phyloP scores from a whole-genome alignment of 2,113 vertebrate species.

The Laticauda colubrina region DNA sequence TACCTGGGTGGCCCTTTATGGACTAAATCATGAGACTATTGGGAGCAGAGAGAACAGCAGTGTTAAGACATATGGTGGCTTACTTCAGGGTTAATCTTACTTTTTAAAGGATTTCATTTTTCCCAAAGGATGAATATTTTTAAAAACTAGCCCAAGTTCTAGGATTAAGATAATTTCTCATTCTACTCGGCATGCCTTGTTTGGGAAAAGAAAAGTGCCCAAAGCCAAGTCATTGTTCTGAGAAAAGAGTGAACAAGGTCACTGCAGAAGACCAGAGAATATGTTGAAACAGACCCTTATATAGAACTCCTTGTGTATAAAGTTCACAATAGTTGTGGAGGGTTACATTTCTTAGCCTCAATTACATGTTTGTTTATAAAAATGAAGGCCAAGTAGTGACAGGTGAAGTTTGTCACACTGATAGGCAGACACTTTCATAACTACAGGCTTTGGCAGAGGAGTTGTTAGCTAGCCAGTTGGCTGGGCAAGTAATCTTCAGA shows the following conservation, averaged over 20 bases:
- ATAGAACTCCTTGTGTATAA: neutral
- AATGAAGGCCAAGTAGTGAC: neutral
- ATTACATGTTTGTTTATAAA: neutral
- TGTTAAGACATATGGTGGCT: neutral
- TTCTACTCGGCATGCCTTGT: neutral
- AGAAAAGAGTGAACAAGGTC: neutral
- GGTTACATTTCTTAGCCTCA: slow-evolving; percentile 3
- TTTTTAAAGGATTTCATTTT: neutral
- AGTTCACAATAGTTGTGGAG: neutral
- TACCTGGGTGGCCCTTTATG: neutral
- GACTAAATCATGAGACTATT: neutral
- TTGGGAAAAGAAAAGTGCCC: neutral
- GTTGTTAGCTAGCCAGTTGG: slow-evolving; percentile 36
- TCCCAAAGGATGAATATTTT: slow-evolving; percentile 10
- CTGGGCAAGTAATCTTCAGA: slow-evolving; percentile 17
- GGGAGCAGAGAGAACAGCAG: neutral
- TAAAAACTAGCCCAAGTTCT: slow-evolving; percentile 6
- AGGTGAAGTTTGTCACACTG: neutral
- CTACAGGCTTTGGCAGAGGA: neutral
- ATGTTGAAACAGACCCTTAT: neutral
- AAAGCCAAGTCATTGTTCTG: neutral
- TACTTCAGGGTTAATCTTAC: neutral
- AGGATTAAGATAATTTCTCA: neutral
- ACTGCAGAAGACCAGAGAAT: neutral
- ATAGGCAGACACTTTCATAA: neutral